Evolutionary conservation across 2,888 invertebrate species (phyloP), one percentile per base, ranked within the genome.

Genomic region (Coremacera marginata): DNA sequence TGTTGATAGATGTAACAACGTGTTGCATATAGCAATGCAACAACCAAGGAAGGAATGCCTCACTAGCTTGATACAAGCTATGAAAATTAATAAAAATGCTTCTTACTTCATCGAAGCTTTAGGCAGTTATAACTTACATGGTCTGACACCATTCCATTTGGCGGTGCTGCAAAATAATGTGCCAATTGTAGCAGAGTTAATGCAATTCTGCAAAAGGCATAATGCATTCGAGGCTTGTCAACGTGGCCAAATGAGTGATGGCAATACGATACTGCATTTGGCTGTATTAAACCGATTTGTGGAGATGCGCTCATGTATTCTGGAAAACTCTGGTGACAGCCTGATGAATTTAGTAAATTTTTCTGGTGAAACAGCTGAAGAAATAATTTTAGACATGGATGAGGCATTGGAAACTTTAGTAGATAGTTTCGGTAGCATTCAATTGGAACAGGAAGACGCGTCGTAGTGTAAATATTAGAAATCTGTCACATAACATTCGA

Each of bases 251-350:
- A 4, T 27, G 63, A 63, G n/a, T 63, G 34, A 63, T 63, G 63
- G 34, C 27, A 63, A 63, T 34, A 63, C 63, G 27, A 63, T 63
- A 14, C 63, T 63, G 8, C 63, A 63, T 34, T 34, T 63, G 63
- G 63, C 22, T 44, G 67, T 49, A 37, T 19, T 67, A 19, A 19
- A 67, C 3, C 9, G 67, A 44, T 16, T n/a, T 22, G 22, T 5
- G 5, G 14, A n/a, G 37, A 19, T 67, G 9, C 14, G 25, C 22
- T 44, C 34, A 11, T 22, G 67, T n/a, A 67, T 44, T 14, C 44
- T 22, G 44, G 44, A 67, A 44, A 4, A 27, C 8, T 25, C 9
- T 11, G 44, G 25, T 9, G 25, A 31, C 14, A 22, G 25, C 51
- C 14, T 68, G 3, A 67, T 3, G 0, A 19, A 67, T 14, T 3